Evolutionary conservation across 2,797 vertebrate species (phyloP).

Genomic region (Erethizon dorsatum): DNA sequence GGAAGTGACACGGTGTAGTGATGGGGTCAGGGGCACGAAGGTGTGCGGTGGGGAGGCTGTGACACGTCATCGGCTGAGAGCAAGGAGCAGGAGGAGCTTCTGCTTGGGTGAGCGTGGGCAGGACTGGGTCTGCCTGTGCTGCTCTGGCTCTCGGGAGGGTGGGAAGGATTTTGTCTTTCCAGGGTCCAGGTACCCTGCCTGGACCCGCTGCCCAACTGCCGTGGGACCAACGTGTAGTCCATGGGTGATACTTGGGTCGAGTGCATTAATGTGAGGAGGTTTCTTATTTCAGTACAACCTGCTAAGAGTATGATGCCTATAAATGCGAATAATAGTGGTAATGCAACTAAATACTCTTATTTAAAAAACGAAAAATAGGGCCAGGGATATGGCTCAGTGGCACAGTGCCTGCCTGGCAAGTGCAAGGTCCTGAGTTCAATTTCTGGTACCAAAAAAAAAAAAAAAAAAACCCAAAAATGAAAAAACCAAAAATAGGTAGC

Average conservation of each 20-base stretch:
- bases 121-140: not conserved
- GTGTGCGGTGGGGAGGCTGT: too few relatives aligned
- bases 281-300: not conserved
- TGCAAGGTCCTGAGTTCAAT: too few relatives aligned
- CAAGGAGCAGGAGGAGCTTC: not conserved
- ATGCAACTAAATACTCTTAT: not conserved
- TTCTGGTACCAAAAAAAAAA: too few relatives aligned
- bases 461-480: too few relatives aligned
- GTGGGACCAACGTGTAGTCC: fast-evolving
- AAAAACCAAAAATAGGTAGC: not conserved
- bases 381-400: too few relatives aligned
- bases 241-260: not conserved
- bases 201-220: not conserved
- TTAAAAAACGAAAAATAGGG: not conserved
- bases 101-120: not conserved
- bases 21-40: not conserved
- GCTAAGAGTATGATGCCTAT: not conserved
- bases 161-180: not conserved
- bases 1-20: not conserved
- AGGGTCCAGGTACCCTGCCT: not conserved
- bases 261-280: not conserved
- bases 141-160: not conserved
- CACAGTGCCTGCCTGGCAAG: too few relatives aligned
- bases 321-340: not conserved
- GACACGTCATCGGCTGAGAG: not conserved